Percentiles rank a stretch among this genome's conserved stretches.
These are phyloP conservation scores for Labeo catla DNA, from an alignment of 2,113 vertebrate genomes.

Conservation along the genomic window DNA sequence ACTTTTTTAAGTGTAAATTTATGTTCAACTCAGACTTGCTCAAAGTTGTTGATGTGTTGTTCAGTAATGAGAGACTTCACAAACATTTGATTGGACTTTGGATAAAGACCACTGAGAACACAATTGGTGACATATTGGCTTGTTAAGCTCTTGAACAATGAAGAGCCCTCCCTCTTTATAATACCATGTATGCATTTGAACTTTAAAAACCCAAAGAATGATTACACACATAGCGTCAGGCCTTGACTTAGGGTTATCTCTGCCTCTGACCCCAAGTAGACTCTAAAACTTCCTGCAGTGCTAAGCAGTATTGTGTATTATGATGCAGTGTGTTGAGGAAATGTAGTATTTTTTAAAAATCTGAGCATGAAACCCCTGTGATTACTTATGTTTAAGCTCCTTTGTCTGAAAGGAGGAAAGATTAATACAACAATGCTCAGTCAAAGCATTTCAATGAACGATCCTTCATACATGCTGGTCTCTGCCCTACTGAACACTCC, in stretches of 20 bases:
- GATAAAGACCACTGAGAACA: constrained; percentile 27
- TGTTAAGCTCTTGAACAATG: constrained; percentile 29
- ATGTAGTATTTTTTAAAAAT: background rate
- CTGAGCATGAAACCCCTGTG: constrained; percentile 9
- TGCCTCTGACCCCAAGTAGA: background rate
- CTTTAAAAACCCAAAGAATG: constrained; percentile 16
- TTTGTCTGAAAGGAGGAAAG: constrained; percentile 16
- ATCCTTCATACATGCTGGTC: background rate
- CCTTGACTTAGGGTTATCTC: constrained; percentile 29
- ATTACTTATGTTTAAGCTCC: constrained; percentile 15
- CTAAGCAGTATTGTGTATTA: background rate
- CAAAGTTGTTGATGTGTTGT: background rate
- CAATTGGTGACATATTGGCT: constrained; percentile 37
- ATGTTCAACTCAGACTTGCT: background rate
- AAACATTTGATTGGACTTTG: constrained; percentile 8
- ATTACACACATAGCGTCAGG: background rate
- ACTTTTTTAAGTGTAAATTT: background rate
- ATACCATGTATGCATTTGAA: constrained; percentile 21
- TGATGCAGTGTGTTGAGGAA: background rate
- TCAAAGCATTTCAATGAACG: background rate
- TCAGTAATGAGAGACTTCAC: background rate
- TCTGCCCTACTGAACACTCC: constrained; percentile 16
- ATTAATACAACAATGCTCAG: background rate
- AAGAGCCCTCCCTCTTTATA: background rate
- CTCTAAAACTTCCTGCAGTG: background rate